Base-by-base conservation (phyloP, 2,113 vertebrate species). In the Tetraodon nigroviridis region DNA sequence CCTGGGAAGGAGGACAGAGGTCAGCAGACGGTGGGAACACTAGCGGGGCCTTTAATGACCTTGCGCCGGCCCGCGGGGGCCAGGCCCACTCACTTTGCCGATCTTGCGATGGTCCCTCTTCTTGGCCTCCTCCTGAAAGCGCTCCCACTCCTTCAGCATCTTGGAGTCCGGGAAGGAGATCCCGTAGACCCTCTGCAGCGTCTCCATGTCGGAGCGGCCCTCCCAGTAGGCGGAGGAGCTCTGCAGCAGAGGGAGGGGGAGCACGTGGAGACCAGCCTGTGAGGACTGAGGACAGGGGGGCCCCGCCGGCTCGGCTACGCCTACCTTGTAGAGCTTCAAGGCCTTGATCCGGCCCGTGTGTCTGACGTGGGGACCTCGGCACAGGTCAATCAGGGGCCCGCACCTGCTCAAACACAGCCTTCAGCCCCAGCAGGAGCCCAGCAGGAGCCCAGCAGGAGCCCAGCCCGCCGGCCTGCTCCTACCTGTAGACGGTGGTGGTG, bases 141-240 rank as follows among this genome's bases (percentile, higher is more conserved):
- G 94, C 52, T 99, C 97, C 97, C 97, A 98, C 57, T 99, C 95
- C 81, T 98, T 99, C 71, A 99, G 75, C 94, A 98, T 93, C 86
- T 98, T 99, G 19, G 90, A 75, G 84, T 99, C 97, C 4, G 96
- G 96, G 79, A 98, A 98, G 18, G 97, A 98, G 85, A 99, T 98
- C 53, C 97, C 97, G 0, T 99, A 99, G 79, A 99, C 89, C 60
- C 97, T 91, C 87, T 99, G 95, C 0, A 99, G 90, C 2, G 93
- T 95, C 77, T 99, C 97, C 97, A 98, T 98, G 80, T 99, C 93
- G 0, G 95, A 90, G 61, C 93, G 95, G 15, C 97, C 97, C 84
- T 98, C 97, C 97, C 97, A 99, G 81, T 99, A 99, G 0, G 97
- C 98, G 57, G 95, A 94, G 0, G 97, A 99, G 88, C 97, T 98